Conservation (phyloP, 2,888 invertebrate species). For the Sinopyrophorus schimmeli region DNA sequence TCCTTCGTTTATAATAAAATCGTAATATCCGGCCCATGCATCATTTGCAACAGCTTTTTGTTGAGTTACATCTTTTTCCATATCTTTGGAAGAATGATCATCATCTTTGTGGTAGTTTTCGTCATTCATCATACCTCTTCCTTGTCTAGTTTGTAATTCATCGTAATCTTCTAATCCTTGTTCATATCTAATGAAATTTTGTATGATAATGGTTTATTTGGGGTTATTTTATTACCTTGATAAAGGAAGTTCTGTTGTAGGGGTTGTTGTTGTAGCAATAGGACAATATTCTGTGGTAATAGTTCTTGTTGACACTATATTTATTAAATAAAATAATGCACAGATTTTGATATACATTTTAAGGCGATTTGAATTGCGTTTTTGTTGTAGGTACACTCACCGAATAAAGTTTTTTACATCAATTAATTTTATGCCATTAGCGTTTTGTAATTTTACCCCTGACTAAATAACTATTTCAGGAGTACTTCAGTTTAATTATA, state of each 20-base stretch:
- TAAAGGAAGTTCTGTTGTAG: constrained; percentile 34
- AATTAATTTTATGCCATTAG: too few species aligned
- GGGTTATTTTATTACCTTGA: constrained; percentile 36
- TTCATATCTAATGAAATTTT: constrained; percentile 41
- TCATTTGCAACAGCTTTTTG: constrained; percentile 66
- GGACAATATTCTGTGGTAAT: constrained; percentile 39
- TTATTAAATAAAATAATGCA: constrained; percentile 21
- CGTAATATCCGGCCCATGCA: constrained; percentile 81
- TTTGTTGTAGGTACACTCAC: too few species aligned
- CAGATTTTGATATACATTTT: constrained; percentile 9
- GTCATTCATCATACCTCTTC: constrained; percentile 56
- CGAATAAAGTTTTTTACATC: too few species aligned
- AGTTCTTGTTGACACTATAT: constrained; percentile 24
- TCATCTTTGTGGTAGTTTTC: constrained; percentile 57
- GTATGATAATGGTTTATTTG: background rate
- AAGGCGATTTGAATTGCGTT: background rate
- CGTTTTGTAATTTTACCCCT: constrained; percentile 38
- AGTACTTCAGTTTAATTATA: too few species aligned
- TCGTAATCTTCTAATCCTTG: constrained; percentile 50
- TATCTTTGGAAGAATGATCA: constrained; percentile 56
- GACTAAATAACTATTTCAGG: constrained; percentile 40
- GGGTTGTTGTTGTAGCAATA: constrained; percentile 42
- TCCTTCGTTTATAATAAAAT: constrained; percentile 85
- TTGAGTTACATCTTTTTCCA: constrained; percentile 57
- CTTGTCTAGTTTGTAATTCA: constrained; percentile 45